Evolutionary conservation across 1,140 invertebrate genomes (phyloP), one percentile per base, ranked within the genome.

Genomic region (Drosophila simulans): DNA sequence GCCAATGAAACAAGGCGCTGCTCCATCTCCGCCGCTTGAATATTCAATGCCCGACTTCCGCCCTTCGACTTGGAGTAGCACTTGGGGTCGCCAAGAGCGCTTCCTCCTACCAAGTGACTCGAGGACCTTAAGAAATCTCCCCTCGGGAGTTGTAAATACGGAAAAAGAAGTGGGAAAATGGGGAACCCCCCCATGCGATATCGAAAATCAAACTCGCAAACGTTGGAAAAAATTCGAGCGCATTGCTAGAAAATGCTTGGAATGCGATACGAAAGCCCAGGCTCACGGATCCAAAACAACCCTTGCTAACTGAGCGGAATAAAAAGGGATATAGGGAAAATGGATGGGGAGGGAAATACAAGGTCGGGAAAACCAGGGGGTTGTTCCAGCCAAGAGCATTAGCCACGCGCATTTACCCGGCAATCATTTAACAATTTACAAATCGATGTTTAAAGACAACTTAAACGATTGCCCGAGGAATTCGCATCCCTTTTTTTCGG

Each of bases 341-440:
- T 39, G 27, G 15, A 39, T 46, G 39, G 53, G 13, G 40, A 49
- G 39, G 40, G 34, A n/a, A 52, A 10, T 8, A 31, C 31, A 31
- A 31, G 31, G 31, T 31, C 31, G 31, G 45, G 37, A 45, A 17
- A 49, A 54, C 34, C 64, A 31, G 57, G 31, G 64, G 64, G 64
- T 68, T 42, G 37, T 39, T 53, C 46, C 22, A 37, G 17, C 64
- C 20, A 49, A 57, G 53, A 15, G 64, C 85, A 89, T 89, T 89
- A 84, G 84, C 77, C 52, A 89, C 85, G 84, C 84, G 80, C 85
- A 80, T 89, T 89, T 89, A 89, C 68, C 64, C 77, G 52, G 73
- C 85, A 89, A 89, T 89, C 84, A 77, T 90, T 89, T 89, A 88
- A 85, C 85, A 90, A 90, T 90, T 90, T 90, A 90, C 85, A 90